These are phyloP conservation scores for Sialia sialis DNA, from an alignment of 2,113 vertebrate species.

Conservation along the genomic window DNA sequence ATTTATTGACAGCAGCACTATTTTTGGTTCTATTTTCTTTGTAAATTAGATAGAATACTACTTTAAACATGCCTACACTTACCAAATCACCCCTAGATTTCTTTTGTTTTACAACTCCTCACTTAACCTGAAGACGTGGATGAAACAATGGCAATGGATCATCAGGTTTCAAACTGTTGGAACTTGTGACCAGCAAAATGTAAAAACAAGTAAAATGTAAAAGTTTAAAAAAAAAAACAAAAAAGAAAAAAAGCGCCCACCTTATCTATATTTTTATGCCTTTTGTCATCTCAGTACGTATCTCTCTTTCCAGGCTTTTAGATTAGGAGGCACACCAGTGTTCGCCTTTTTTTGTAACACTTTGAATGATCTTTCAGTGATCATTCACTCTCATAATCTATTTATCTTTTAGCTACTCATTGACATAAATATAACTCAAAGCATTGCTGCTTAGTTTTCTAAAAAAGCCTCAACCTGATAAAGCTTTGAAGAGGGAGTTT, in stretches of 20 bases:
- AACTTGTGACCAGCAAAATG: not conserved
- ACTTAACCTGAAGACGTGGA: not conserved
- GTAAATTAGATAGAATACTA: not conserved
- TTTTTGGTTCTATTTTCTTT: not conserved
- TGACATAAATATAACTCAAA: not conserved
- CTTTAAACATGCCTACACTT: not conserved
- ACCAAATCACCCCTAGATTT: not conserved
- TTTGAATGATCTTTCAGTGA: not conserved
- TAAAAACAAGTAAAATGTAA: too few relatives aligned
- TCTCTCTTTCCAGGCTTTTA: not conserved
- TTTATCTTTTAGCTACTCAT: not conserved
- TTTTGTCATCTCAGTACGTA: not conserved
- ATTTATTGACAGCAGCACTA: not conserved
- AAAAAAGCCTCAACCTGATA: not conserved
- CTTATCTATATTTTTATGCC: slow-evolving; percentile 45
- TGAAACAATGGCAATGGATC: not conserved
- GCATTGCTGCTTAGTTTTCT: not conserved
- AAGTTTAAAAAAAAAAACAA: too few relatives aligned
- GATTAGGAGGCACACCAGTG: not conserved
- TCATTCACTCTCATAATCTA: not conserved
- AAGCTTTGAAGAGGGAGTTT: not conserved
- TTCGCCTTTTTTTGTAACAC: not conserved
- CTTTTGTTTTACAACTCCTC: not conserved
- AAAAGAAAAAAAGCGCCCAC: not conserved
- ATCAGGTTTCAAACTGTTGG: not conserved